Evolutionary conservation across 2,797 vertebrate genomes (phyloP), one percentile per base, ranked within the genome.

Genomic region (Leuciscus waleckii): DNA sequence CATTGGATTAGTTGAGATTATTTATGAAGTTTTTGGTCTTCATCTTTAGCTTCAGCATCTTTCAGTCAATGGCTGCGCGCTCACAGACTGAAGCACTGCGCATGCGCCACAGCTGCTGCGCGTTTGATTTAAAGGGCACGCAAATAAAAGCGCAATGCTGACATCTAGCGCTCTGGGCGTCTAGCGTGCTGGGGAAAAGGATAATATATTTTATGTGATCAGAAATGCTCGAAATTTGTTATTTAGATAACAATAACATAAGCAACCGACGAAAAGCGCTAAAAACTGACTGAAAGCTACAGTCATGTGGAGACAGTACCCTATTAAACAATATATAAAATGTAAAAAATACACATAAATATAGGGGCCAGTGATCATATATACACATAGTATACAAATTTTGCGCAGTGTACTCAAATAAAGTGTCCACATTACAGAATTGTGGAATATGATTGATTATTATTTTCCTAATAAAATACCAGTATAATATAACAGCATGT

Each of bases 1-100:
- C 17, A 14, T 16, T 79, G 61, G 26, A 78, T 67, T 67, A 67
- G 29, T 80, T n/a, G 29, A 68, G 13, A 80, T 80, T 77, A 46
- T 5, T 46, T 35, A 65, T 75, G 14, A 41, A 5, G 9, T 54
- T 10, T 26, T n/a, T 41, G 13, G 21, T 49, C 10, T 35, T 35
- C 0, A 35, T 26, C 21, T 76, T 67, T 61, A 58, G 16, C 35
- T 29, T 29, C 29, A 29, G 29, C 29, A 29, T 29, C 29, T 29
- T 29, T 29, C 29, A 29, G 29, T 29, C 29, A 1, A 1, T 29
- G 9, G 5, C 19, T 21, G 69, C 1, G 16, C 13, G 41, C 43
- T 46, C 13, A 46, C 46, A 1, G 14, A 49, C 14, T 16, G n/a
- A 46, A 1, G 7, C 7, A 51, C 69, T 39, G 49, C 67, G 79